Evolutionary conservation across 2,888 invertebrate genomes (phyloP), one percentile per base, ranked within the genome.

Genomic region (Erpobdella octoculata): DNA sequence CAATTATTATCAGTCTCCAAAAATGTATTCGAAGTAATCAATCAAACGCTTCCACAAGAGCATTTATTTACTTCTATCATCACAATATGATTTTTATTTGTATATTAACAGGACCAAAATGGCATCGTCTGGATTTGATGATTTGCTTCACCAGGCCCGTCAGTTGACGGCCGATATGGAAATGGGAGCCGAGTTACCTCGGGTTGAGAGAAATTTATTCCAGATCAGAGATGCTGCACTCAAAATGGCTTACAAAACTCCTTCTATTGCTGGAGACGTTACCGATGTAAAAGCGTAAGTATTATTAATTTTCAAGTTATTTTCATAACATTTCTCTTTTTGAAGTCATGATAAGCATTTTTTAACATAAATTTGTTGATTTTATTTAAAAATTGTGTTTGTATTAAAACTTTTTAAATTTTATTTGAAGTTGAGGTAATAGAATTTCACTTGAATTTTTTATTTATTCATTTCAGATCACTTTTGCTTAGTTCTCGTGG

Each of bases 401-500:
- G 41, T 41, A 41, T 41, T 41, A 18, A 41, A 12, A 41, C 9
- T 18, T 41, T 41, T 18, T 12, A 12, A 12, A 53, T 53, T 53
- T 53, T 53, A 28, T 53, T 53, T 48, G 48, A 53, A 21, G 28
- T 53, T 53, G 28, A 6, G 3, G 46, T 1, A 46, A 18, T 46
- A 46, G 2, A 2, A 46, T 53, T 18, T 53, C 8, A 5, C 9
- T 53, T 53, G 15, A 21, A 5, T 53, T 6, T 21, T n/a, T 6
- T 25, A 9, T 33, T 38, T 59, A 67, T 18, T 25, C 36, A 15
- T 46, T 74, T 31, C 81, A 93, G 93, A 0, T 92, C 94, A 78
- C 87, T 94, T 58, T 84, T 96, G 71, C 87, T 96, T 77, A 94
- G 94, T 0, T 90, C 93, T 0, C 90, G 91, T 84, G 95, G 95